Evolutionary conservation across 2,113 vertebrate species (phyloP).

Genomic region (Butorides virescens): DNA sequence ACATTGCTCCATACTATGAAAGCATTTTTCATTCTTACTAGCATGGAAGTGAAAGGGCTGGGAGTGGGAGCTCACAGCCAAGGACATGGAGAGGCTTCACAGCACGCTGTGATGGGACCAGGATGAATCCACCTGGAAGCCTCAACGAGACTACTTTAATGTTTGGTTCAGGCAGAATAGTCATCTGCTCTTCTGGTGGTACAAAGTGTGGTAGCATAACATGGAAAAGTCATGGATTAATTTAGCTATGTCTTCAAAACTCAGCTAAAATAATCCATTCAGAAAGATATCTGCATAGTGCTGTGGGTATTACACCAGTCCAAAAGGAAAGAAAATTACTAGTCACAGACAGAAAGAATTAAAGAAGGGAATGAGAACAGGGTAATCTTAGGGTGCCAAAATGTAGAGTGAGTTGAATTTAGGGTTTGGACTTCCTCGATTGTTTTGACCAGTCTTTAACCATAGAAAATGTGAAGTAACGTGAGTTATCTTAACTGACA

Average conservation of each 20-base stretch:
- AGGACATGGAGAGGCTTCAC: neutral
- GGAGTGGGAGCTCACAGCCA: neutral
- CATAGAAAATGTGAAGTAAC: neutral
- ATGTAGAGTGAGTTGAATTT: neutral
- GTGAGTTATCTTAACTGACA: neutral
- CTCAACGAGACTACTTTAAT: neutral
- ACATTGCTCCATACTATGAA: neutral
- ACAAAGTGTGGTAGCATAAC: neutral
- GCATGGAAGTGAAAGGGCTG: fast-evolving
- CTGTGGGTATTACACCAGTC: neutral
- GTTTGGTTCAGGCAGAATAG: neutral
- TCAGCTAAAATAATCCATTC: neutral
- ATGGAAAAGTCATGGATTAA: neutral
- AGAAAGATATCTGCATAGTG: neutral
- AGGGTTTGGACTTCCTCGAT: neutral
- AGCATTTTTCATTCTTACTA: neutral
- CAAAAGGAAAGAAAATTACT: neutral
- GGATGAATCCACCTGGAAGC: neutral
- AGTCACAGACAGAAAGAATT: neutral
- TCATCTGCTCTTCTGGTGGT: neutral
- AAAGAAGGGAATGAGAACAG: neutral
- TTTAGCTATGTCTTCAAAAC: neutral
- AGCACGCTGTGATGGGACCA: neutral
- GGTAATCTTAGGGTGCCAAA: neutral
- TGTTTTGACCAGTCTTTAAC: neutral